Evolutionary conservation across 1,140 invertebrate species (phyloP), one percentile per base, ranked within the genome.

Genomic region (Pristionchus pacificus): DNA sequence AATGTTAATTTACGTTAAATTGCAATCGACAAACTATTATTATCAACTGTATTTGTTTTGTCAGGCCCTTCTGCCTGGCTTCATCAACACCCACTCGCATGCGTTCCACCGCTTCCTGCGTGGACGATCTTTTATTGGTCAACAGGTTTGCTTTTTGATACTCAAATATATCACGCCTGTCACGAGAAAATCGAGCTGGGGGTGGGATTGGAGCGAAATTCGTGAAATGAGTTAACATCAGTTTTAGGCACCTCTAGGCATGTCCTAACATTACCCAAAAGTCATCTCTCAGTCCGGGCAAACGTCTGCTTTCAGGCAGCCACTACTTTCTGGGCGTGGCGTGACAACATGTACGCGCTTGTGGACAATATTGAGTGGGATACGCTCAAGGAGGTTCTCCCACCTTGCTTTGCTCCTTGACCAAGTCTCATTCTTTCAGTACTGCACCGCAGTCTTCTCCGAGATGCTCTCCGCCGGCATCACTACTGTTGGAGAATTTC

Each of bases 381-480:
- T 2, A 78, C 70, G 38, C 61, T 82, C 24, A 76, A 81, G 68
- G 15, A 81, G 70, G 80, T 81, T 0, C 59, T 65, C 13, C 30
- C 58, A 60, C 13, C 59, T 14, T 31, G 10, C 62, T 68, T 27
- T 25, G 60, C 0, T 68, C 19, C 24, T 19, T 28, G 60, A 61
- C 6, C 24, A 59, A 14, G 32, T 13, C 15, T 19, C 24, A 0
- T 27, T 13, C 25, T 76, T 83, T 71, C 33, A 83, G 76, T 77
- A 77, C 49, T 83, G 81, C 25, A 38, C 65, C 55, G 70, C 69
- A 0, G 83, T 81, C 27, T 82, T 82, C 65, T 31, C 60, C 27
- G 80, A 82, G 71, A 82, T 82, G 80, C 62, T 82, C 0, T 62
- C 63, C n/a, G 78, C 80, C 2, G 80, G 80, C 49, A 82, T 82